Conservation (phyloP, 2,113 vertebrate species). For the Lepidothrix coronata region DNA sequence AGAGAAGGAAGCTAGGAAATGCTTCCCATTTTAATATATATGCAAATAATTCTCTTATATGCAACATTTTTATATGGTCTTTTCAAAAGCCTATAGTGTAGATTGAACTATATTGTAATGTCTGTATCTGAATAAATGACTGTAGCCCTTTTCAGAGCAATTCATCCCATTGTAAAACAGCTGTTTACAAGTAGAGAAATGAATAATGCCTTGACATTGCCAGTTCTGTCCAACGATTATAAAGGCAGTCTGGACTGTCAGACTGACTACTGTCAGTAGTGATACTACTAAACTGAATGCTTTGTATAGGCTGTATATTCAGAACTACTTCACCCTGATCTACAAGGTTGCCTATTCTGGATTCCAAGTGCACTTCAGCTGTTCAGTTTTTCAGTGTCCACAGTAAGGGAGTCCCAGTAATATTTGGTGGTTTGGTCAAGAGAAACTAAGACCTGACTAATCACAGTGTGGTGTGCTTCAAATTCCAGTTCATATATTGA, state of each 20-base stretch:
- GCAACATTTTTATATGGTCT: neutral
- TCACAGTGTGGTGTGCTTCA: neutral
- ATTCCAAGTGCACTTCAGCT: fast-evolving
- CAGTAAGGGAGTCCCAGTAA: neutral
- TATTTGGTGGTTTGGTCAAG: neutral
- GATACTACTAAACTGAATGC: neutral
- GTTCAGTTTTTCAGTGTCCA: neutral
- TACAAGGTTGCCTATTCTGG: neutral
- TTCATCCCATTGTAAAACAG: neutral
- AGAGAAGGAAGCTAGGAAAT: neutral
- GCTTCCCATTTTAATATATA: neutral
- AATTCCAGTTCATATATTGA: neutral
- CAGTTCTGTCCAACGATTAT: neutral
- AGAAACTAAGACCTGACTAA: neutral
- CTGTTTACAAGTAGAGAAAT: neutral
- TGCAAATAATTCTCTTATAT: neutral
- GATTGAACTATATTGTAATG: neutral
- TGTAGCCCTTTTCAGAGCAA: neutral
- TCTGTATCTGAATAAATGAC: neutral
- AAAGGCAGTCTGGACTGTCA: neutral
- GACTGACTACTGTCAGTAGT: no score
- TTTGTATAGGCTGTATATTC: neutral
- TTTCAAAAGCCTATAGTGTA: neutral
- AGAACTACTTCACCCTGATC: neutral
- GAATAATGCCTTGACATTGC: neutral